A percentile compares a stretch with the other conserved stretches of the same genome.
Evolutionary conservation across 1,140 invertebrate genomes (phyloP).

Genomic region (Caligus rogercresseyi): DNA sequence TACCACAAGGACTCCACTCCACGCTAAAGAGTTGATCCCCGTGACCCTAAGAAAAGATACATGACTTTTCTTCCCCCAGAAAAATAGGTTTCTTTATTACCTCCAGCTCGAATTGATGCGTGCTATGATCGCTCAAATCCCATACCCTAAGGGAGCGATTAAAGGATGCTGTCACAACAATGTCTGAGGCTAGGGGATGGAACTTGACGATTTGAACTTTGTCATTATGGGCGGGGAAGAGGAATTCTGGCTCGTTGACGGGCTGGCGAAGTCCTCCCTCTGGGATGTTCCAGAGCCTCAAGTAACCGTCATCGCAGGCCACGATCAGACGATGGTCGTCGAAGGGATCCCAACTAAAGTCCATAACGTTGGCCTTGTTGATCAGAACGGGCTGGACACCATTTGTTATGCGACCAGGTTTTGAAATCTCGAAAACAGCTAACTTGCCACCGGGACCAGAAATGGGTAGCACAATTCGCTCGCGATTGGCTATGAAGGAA

Average conservation of each 20-base stretch:
- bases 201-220: conserved; percentile 80
- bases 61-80: not conserved
- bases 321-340: conserved; percentile 45
- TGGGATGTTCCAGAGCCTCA: conserved; percentile 62
- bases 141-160: conserved; percentile 74
- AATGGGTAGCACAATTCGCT: conserved; percentile 64
- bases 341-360: conserved; percentile 87
- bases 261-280: conserved; percentile 47
- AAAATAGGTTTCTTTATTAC: conserved; percentile 11
- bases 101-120: conserved; percentile 10
- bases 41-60: conserved; percentile 14
- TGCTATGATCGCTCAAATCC: conserved; percentile 33
- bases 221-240: conserved; percentile 54
- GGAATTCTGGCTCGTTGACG: conserved; percentile 41
- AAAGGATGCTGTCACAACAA: conserved; percentile 66
- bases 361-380: conserved; percentile 66
- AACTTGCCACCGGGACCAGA: conserved; percentile 73
- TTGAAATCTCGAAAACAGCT: conserved; percentile 61
- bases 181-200: conserved; percentile 65
- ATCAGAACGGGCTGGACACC: conserved; percentile 65
- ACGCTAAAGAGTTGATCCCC: conserved; percentile 55
- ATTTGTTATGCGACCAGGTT: conserved; percentile 55
- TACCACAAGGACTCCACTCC: conserved; percentile 75
- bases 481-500: conserved; percentile 48
- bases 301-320: conserved; percentile 75